These are phyloP conservation scores for Gallinago nigripennis DNA, from an alignment of 2,797 vertebrate genomes.

Conservation along the genomic window DNA sequence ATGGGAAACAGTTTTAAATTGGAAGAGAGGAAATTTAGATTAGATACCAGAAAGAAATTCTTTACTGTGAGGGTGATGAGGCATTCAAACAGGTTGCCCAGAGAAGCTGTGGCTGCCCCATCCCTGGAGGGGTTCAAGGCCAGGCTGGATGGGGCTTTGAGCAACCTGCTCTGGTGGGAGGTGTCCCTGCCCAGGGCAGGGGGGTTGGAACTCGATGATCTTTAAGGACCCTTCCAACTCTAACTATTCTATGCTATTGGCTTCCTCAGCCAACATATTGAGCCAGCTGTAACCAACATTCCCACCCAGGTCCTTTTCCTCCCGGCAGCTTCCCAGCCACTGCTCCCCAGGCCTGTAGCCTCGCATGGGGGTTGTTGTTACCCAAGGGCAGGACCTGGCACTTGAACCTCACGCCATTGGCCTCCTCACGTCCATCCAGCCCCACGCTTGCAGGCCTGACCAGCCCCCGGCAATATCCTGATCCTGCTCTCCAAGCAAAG, in stretches of 20 bases:
- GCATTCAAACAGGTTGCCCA: too few species aligned
- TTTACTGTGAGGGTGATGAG: too few species aligned
- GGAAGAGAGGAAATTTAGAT: too few species aligned
- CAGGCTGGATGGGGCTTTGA: too few species aligned
- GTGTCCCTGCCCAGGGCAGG: too few species aligned
- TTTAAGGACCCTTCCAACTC: too few species aligned
- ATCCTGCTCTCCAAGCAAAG: background rate
- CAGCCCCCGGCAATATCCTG: accelerated
- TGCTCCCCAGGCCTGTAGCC: background rate
- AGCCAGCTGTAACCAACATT: background rate
- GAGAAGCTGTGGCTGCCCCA: too few species aligned
- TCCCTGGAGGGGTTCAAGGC: too few species aligned
- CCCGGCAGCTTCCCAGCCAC: background rate
- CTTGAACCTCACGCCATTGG: background rate
- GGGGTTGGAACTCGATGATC: too few species aligned
- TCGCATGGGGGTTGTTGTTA: background rate
- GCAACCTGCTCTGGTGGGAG: too few species aligned
- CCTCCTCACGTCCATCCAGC: background rate
- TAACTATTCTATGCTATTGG: background rate
- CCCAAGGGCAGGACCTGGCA: background rate
- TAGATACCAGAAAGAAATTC: too few species aligned
- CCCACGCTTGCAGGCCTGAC: background rate
- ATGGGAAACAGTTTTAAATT: too few species aligned
- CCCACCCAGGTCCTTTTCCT: background rate
- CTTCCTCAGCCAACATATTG: background rate